A percentile compares a stretch with the other conserved stretches of the same genome.
Evolutionary conservation across 2,888 invertebrate genomes (phyloP).

Genomic region (Synergus umbraculus): DNA sequence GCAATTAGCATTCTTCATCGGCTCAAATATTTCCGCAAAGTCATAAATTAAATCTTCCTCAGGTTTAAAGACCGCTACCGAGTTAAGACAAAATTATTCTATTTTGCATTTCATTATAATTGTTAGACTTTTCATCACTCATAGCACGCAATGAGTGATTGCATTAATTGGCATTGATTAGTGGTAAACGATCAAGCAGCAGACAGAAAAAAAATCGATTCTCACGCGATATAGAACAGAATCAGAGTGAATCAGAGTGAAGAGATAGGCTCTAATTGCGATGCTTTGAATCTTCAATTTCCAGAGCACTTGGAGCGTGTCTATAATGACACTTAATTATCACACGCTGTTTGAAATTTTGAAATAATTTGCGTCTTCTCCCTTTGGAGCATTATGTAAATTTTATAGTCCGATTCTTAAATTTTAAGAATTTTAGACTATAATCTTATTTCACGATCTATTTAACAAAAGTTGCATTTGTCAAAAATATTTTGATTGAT

Average conservation of each 20-base stretch:
- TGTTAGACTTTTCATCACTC: not conserved
- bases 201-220: constrained; percentile 46
- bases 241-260: constrained; percentile 46
- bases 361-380: not conserved
- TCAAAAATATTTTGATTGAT: too few species aligned
- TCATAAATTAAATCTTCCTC: constrained; percentile 5
- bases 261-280: constrained; percentile 53
- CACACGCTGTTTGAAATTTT: not conserved
- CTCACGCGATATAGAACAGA: constrained; percentile 52
- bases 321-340: not conserved
- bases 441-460: too few species aligned
- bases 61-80: not conserved
- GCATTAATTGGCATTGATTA: constrained; percentile 16
- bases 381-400: too few species aligned
- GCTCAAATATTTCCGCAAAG: not conserved
- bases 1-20: constrained; percentile 21
- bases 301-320: not conserved
- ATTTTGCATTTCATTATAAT: not conserved
- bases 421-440: too few species aligned
- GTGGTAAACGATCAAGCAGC: not conserved
- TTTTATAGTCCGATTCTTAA: too few species aligned
- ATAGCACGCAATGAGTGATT: not conserved
- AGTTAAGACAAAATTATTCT: not conserved
- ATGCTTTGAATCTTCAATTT: constrained; percentile 11
- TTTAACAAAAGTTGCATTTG: too few species aligned